Evolutionary conservation across 2,797 vertebrate genomes (phyloP).

Genomic region (Ctenopoma multispine): DNA sequence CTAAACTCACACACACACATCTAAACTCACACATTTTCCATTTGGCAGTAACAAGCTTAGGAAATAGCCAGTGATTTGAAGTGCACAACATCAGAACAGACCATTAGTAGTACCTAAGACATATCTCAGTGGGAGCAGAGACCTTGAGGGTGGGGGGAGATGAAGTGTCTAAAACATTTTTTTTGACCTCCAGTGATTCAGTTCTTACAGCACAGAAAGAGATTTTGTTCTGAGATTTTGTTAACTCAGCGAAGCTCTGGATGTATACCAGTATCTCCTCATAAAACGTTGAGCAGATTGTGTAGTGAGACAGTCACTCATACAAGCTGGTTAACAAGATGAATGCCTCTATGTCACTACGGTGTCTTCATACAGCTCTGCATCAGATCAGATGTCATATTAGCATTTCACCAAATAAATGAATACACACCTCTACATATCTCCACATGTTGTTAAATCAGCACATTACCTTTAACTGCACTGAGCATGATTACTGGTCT

Average conservation of each 20-base stretch:
- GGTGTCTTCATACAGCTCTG: neutral
- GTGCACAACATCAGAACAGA: constrained; percentile 61
- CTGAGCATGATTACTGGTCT: too few species aligned
- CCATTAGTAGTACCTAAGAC: constrained; percentile 66
- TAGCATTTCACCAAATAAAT: neutral
- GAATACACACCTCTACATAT: too few species aligned
- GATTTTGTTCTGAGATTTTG: constrained; percentile 51
- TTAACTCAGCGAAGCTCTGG: constrained; percentile 47
- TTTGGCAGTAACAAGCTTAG: constrained; percentile 79
- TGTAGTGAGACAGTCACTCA: constrained; percentile 27
- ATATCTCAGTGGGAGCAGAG: constrained; percentile 48
- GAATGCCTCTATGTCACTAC: constrained; percentile 15
- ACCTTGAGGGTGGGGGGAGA: constrained; percentile 56
- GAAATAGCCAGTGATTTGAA: constrained; percentile 67
- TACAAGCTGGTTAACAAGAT: neutral
- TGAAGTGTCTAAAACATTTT: constrained; percentile 40
- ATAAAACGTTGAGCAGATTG: constrained; percentile 51
- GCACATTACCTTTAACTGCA: too few species aligned
- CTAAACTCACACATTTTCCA: constrained; percentile 68
- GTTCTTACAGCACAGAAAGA: constrained; percentile 36
- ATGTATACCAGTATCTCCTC: constrained; percentile 24
- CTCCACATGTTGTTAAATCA: neutral
- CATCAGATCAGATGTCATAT: constrained; percentile 7
- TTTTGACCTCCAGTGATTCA: constrained; percentile 49
- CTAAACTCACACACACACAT: constrained; percentile 12